phyloP scores from a whole-genome alignment of 2,888 invertebrate genomes.

The Melinopterus prodromus region DNA sequence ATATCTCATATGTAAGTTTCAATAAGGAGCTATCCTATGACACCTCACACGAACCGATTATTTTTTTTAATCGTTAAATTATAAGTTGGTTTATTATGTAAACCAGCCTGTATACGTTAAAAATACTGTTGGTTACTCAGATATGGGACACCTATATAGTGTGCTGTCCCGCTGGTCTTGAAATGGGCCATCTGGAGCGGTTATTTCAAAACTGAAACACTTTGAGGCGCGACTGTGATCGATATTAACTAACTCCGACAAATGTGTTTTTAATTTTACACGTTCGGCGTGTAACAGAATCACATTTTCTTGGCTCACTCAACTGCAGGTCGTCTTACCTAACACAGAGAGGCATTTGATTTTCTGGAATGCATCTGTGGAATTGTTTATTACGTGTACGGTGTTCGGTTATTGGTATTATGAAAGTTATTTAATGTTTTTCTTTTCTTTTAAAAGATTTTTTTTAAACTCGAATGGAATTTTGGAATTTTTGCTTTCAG shows the following conservation, averaged over 20 bases:
- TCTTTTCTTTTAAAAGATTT: no score
- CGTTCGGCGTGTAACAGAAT: neutral
- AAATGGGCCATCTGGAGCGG: neutral
- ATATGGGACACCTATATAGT: neutral
- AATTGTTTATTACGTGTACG: neutral
- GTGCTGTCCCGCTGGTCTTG: neutral
- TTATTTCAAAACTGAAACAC: neutral
- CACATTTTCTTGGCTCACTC: neutral
- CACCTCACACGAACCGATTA: no score
- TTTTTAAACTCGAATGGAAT: no score
- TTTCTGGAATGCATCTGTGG: neutral
- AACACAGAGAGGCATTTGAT: neutral
- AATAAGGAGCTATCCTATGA: no score
- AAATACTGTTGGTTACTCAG: no score
- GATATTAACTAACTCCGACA: neutral
- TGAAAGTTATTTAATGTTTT: neutral
- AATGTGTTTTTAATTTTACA: slow-evolving; percentile 4
- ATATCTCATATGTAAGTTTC: no score
- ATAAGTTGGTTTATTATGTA: no score
- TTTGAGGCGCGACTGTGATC: neutral
- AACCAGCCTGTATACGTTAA: no score
- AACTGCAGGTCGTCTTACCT: neutral
- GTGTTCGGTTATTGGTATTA: neutral
- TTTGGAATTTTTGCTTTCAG: no score
- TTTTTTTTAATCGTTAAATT: no score